Conservation (phyloP, 2,113 vertebrate species). For the Otolemur garnettii region DNA sequence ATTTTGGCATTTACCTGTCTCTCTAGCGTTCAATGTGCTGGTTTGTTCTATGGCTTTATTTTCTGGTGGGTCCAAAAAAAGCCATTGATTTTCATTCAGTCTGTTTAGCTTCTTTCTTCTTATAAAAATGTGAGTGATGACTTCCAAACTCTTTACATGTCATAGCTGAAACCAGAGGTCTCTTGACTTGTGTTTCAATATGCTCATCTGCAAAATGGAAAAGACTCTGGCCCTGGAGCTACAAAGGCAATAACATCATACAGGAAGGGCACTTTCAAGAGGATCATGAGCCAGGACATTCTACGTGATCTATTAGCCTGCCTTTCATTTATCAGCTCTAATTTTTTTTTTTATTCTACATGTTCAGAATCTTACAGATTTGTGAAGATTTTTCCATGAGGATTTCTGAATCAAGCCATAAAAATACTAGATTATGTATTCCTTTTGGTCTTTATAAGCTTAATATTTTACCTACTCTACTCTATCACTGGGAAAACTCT, state of each 20-base stretch:
- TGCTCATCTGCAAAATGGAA: constrained; percentile 14
- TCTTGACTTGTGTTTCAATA: neutral
- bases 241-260: neutral
- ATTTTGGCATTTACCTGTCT: neutral
- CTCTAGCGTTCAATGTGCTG: neutral
- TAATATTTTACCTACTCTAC: neutral
- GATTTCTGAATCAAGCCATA: constrained; percentile 33
- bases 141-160: neutral
- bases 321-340: neutral
- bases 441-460: neutral
- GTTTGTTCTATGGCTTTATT: neutral
- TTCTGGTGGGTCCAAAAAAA: constrained; percentile 12
- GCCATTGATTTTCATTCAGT: neutral
- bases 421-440: neutral
- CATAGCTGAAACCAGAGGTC: neutral
- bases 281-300: neutral
- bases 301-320: neutral
- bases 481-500: neutral
- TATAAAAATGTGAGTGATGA: neutral
- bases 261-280: neutral
- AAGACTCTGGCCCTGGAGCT: neutral
- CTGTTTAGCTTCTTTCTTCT: neutral
- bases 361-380: neutral
- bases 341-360: neutral
- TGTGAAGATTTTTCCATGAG: neutral